Conservation (phyloP, 1,140 invertebrate species). For the Drosophila willistoni region DNA sequence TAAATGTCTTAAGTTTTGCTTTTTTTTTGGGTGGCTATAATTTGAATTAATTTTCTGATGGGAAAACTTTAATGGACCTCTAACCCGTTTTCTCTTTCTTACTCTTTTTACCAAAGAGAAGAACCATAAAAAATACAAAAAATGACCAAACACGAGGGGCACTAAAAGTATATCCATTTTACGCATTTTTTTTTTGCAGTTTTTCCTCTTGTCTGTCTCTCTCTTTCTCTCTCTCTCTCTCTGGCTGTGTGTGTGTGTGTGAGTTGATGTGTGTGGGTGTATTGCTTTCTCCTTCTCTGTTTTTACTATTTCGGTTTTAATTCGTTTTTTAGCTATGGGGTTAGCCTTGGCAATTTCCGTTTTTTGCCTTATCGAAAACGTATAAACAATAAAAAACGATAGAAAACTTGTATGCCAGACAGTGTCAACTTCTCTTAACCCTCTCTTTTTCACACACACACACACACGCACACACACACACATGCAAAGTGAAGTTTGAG, state of each 20-base stretch:
- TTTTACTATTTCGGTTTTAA: constrained; percentile 6
- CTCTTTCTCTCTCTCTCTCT: constrained; percentile 57
- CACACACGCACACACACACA: constrained; percentile 14
- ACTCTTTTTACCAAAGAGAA: neutral
- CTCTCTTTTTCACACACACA: constrained; percentile 23
- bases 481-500: constrained; percentile 29
- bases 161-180: constrained; percentile 65
- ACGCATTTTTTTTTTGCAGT: constrained; percentile 66
- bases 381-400: constrained; percentile 75
- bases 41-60: constrained; percentile 13
- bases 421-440: constrained; percentile 34
- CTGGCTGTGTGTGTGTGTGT: constrained; percentile 17
- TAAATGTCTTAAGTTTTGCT: constrained; percentile 1
- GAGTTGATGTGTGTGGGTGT: no score
- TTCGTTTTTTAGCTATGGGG: constrained; percentile 7
- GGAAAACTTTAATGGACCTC: constrained; percentile 4
- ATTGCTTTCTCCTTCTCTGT: neutral
- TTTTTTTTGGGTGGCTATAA: constrained; percentile 23
- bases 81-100: neutral
- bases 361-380: constrained; percentile 72
- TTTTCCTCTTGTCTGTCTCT: constrained; percentile 32
- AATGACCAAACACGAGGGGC: constrained; percentile 49
- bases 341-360: constrained; percentile 70
- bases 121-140: constrained; percentile 29
- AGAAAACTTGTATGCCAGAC: constrained; percentile 42